A percentile compares a stretch with the other conserved stretches of the same genome.
Evolutionary conservation across 2,797 vertebrate genomes (phyloP).

Genomic region (Hippopotamyrus pictus): DNA sequence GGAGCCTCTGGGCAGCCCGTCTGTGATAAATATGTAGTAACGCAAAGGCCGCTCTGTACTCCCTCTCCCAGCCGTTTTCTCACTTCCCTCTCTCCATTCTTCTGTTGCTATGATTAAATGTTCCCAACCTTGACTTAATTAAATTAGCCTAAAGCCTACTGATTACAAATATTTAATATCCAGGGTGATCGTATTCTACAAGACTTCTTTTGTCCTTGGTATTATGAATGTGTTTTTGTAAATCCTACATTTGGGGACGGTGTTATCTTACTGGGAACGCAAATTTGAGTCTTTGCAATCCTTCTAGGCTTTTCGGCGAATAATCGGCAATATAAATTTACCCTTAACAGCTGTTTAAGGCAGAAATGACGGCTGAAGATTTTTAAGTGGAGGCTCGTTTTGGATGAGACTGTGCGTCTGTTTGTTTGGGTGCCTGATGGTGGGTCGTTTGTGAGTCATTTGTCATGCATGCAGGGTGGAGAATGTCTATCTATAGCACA

Average conservation of each 20-base stretch:
- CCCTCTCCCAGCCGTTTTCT: background rate
- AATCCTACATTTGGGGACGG: background rate
- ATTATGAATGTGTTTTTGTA: background rate
- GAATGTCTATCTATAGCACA: background rate
- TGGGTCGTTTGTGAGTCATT: background rate
- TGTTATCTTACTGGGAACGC: background rate
- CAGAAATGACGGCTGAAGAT: background rate
- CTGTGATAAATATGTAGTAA: background rate
- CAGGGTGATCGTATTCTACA: background rate
- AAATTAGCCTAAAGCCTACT: background rate
- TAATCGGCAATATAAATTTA: background rate
- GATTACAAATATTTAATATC: conserved; percentile 7
- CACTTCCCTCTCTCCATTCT: background rate
- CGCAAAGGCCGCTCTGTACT: background rate
- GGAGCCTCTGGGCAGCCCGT: background rate
- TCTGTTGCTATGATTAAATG: background rate
- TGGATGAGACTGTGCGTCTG: background rate
- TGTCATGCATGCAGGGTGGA: background rate
- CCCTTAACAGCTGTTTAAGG: background rate
- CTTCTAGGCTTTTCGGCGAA: background rate
- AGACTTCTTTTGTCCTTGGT: background rate
- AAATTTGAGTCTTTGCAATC: background rate
- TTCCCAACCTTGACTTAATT: conserved; percentile 1
- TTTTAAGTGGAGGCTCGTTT: background rate
- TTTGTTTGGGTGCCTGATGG: background rate